Evolutionary conservation across 2,888 invertebrate species (phyloP), one percentile per base, ranked within the genome.

Genomic region (Dolomedes plantarius): DNA sequence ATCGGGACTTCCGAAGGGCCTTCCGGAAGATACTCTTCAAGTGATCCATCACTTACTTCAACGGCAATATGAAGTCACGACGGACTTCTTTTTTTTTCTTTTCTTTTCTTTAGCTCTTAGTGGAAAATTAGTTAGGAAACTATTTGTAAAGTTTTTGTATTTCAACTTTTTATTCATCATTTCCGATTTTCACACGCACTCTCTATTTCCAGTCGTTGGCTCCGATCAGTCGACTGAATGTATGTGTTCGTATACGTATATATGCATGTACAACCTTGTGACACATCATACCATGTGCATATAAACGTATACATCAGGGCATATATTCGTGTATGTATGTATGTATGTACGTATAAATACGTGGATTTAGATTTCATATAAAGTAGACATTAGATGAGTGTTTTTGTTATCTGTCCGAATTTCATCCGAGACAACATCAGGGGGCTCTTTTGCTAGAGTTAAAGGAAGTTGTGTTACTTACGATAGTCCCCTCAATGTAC

Each of bases 1-100:
- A 98, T 93, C 97, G 98, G 93, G 98, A 98, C 93, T 98, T 98
- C 93, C 94, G 98, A 89, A 94, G 96, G 90, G 98, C 98, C 87
- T 98, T 98, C 92, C 94, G 97, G 89, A 94, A 97, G 92, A 98
- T 98, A 93, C 93, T 98, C 92, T 98, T 97, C 93, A 97, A 88
- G 39, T 88, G 36, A 36, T n/a, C n/a, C n/a, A n/a, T n/a, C n/a
- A n/a, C n/a, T n/a, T n/a, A n/a, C 9, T 9, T 36, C 9, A 9
- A 36, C 9, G 5, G 5, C 9, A 7, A 7, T 36, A 36, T 5
- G 6, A 9, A 36, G 9, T 36, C 36, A 9, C 36, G 36, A 7
- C 36, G 36, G 36, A 7, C 6, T 36, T 36, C 36, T n/a, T 36
- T 36, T 36, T 36, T 9, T 36, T 5, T 7, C 5, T 36, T 36